Evolutionary conservation across 2,113 vertebrate species (phyloP).

Genomic region (Phaethornis superciliosus): DNA sequence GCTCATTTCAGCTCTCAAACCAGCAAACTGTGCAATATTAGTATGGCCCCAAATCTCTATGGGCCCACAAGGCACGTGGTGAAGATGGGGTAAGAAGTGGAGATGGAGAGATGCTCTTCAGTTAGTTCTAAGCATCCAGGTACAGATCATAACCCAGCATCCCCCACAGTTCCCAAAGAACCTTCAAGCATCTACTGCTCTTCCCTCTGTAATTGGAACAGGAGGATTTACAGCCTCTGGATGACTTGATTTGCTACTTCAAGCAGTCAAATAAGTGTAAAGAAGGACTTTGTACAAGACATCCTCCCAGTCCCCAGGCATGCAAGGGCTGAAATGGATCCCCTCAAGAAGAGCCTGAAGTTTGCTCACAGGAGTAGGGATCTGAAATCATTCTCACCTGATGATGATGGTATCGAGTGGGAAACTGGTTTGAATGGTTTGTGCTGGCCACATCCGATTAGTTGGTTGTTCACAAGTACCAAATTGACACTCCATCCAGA

Average conservation of each 20-base stretch:
- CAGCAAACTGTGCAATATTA: neutral
- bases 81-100: neutral
- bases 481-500: neutral
- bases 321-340: neutral
- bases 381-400: neutral
- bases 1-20: neutral
- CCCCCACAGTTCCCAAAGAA: accelerated
- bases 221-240: neutral
- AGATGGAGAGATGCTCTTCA: neutral
- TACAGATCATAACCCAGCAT: neutral
- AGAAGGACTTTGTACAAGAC: neutral
- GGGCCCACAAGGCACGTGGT: accelerated
- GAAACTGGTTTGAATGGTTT: neutral
- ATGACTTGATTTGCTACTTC: neutral
- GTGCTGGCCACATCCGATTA: neutral
- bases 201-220: neutral
- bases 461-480: neutral
- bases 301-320: neutral
- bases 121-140: neutral
- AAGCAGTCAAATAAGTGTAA: neutral
- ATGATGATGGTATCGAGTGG: neutral
- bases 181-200: neutral
- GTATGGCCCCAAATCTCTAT: neutral
- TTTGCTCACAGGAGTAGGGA: neutral
- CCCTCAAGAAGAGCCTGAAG: neutral